Conservation (phyloP, 2,888 invertebrate genomes). For the Oasisia sp. region DNA sequence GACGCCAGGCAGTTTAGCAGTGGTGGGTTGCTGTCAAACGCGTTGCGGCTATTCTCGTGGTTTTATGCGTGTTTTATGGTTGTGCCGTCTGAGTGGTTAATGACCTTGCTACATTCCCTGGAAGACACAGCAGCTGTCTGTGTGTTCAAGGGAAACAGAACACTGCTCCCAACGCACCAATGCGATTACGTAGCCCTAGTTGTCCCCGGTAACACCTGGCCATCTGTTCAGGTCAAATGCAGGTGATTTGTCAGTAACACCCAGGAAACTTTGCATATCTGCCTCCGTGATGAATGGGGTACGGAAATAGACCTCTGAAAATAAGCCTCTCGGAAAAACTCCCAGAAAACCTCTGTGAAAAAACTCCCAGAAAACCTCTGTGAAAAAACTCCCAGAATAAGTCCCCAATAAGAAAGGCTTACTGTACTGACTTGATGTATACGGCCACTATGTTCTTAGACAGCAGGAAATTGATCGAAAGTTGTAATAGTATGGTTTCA, state of each 20-base stretch:
- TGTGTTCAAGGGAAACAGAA: background rate
- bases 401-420: too few species aligned
- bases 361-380: too few species aligned
- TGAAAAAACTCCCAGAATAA: too few species aligned
- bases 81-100: background rate
- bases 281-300: background rate
- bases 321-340: too few species aligned
- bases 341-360: too few species aligned
- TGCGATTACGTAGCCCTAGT: background rate
- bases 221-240: background rate
- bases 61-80: background rate
- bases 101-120: background rate
- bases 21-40: background rate
- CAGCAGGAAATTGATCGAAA: too few species aligned
- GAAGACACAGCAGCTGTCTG: background rate
- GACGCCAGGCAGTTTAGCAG: background rate
- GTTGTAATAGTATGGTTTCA: background rate
- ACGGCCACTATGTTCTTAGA: too few species aligned
- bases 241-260: constrained; percentile 1
- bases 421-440: too few species aligned
- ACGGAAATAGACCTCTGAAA: too few species aligned
- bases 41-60: background rate
- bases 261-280: background rate
- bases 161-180: background rate
- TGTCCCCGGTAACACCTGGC: background rate